Percentiles rank a stretch among this genome's conserved stretches.
These are phyloP conservation scores for Charadrius vociferus DNA, from an alignment of 2,113 vertebrate species.

Conservation along the genomic window DNA sequence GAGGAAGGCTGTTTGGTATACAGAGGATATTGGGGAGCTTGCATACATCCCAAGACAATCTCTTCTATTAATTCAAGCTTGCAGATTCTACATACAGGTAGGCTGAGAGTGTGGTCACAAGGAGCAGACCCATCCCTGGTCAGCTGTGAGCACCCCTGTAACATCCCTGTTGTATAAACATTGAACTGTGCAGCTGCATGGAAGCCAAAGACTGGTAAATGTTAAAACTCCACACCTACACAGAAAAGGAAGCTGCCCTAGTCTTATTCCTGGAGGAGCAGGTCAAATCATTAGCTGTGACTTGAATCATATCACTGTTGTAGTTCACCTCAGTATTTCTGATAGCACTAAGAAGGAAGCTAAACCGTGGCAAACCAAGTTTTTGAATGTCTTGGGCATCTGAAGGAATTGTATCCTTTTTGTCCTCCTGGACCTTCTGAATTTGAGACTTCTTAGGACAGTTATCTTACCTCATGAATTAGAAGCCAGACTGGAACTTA, in stretches of 20 bases:
- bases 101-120: background rate
- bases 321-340: background rate
- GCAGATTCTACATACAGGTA: background rate
- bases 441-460: background rate
- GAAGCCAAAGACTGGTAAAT: background rate
- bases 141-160: background rate
- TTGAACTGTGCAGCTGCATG: background rate
- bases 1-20: background rate
- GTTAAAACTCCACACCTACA: background rate
- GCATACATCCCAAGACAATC: background rate
- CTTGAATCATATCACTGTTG: background rate
- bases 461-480: background rate
- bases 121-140: background rate
- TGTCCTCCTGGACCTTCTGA: background rate
- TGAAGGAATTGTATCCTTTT: background rate
- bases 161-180: background rate
- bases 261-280: background rate
- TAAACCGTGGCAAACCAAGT: background rate
- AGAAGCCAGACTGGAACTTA: background rate
- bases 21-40: background rate
- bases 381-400: background rate
- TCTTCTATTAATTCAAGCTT: background rate
- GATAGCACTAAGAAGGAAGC: background rate
- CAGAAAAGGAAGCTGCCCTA: background rate
- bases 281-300: background rate